Percentiles rank a stretch among this genome's conserved stretches.
phyloP scores from a whole-genome alignment of 1,140 invertebrate genomes.

The Drosophila elegans region DNA sequence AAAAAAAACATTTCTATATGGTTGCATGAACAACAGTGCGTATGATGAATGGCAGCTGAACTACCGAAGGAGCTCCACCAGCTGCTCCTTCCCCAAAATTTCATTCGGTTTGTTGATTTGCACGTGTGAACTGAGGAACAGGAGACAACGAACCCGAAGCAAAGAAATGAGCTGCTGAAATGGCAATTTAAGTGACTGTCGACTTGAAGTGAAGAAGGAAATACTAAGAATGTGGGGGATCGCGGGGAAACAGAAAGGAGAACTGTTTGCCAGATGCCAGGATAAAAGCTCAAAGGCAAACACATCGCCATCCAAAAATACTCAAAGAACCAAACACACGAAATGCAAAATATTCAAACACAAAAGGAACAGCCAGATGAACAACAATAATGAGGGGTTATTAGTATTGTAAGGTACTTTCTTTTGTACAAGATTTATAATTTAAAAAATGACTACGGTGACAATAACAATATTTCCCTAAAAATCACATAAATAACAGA shows the following conservation, averaged over 20 bases:
- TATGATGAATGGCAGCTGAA: conserved; percentile 81
- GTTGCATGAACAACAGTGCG: conserved; percentile 62
- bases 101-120: conserved; percentile 52
- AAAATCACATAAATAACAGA: neutral
- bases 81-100: conserved; percentile 6
- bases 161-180: conserved; percentile 77
- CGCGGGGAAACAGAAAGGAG: neutral
- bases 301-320: conserved; percentile 36
- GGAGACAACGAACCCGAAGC: conserved; percentile 30
- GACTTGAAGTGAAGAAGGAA: conserved; percentile 37
- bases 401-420: conserved; percentile 1
- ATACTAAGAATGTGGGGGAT: neutral
- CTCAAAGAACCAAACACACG: conserved; percentile 21
- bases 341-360: conserved; percentile 35
- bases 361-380: conserved; percentile 29
- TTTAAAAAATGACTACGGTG: no score
- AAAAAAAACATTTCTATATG: conserved; percentile 11
- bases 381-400: conserved; percentile 12
- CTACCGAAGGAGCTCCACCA: conserved; percentile 41
- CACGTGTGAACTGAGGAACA: conserved; percentile 59
- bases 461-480: no score
- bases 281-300: conserved; percentile 69
- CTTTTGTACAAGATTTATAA: neutral
- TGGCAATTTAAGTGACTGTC: conserved; percentile 81
- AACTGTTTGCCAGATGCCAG: conserved; percentile 66